Percentiles rank a stretch among this genome's conserved stretches.
Evolutionary conservation across 2,797 vertebrate genomes (phyloP).

Genomic region (Anniella stebbinsi): DNA sequence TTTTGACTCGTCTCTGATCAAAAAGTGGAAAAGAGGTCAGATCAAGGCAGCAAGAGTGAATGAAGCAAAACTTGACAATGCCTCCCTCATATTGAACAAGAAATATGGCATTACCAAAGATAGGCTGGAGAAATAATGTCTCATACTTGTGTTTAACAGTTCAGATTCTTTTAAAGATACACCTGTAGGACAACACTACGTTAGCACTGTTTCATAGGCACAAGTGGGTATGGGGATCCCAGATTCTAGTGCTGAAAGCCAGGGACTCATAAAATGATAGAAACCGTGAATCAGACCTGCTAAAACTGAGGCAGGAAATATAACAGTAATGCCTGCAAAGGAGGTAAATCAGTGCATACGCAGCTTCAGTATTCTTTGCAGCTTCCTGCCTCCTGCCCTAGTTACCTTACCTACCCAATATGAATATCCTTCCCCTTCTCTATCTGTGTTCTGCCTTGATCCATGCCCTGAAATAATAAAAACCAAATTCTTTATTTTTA

Average conservation of each 20-base stretch:
- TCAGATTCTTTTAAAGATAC: background rate
- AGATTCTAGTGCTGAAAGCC: background rate
- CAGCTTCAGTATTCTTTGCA: background rate
- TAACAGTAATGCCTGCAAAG: background rate
- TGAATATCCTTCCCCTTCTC: background rate
- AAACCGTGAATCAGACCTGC: background rate
- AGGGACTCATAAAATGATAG: background rate
- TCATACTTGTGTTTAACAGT: background rate
- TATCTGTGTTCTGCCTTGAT: background rate
- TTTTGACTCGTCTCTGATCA: constrained; percentile 72
- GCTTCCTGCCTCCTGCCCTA: background rate
- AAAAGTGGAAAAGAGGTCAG: constrained; percentile 4
- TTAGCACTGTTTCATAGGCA: background rate
- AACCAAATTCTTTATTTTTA: background rate
- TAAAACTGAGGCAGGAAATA: background rate
- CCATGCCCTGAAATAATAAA: background rate
- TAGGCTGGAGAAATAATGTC: background rate
- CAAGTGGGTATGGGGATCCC: background rate
- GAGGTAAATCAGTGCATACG: background rate
- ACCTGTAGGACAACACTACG: background rate
- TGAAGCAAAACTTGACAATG: background rate
- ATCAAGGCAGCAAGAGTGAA: constrained; percentile 40
- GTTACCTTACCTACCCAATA: background rate
- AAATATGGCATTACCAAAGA: constrained; percentile 42
- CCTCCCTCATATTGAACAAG: constrained; percentile 9